phyloP scores from a whole-genome alignment of 2,888 invertebrate genomes.

The Hermaeophaga mercurialis region DNA sequence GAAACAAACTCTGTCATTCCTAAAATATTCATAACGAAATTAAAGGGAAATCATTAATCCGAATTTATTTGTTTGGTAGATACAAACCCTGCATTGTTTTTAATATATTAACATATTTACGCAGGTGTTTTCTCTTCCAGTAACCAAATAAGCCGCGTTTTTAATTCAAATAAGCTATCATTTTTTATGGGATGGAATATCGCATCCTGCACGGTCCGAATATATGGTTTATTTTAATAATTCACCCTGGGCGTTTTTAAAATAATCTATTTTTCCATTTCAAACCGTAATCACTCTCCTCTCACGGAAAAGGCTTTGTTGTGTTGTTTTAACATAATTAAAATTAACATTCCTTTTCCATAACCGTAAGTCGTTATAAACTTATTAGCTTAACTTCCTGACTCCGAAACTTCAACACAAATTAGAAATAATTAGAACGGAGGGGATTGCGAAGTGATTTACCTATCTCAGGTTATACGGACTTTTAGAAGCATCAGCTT shows the following conservation, averaged over 20 bases:
- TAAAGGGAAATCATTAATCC: no score
- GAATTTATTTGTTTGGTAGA: no score
- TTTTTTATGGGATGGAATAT: background rate
- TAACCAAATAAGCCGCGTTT: background rate
- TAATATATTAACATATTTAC: no score
- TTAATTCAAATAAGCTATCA: background rate
- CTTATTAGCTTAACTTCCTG: constrained; percentile 13
- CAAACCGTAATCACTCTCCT: constrained; percentile 4
- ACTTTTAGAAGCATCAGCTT: no score
- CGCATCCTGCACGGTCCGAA: background rate
- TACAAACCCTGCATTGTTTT: no score
- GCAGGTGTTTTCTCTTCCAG: background rate
- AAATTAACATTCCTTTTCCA: constrained; percentile 14
- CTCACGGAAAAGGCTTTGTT: constrained; percentile 13
- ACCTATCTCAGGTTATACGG: background rate
- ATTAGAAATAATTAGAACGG: constrained; percentile 9
- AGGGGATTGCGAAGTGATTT: background rate
- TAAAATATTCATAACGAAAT: no score
- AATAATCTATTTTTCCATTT: background rate
- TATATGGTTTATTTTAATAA: constrained; percentile 1
- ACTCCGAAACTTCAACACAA: background rate
- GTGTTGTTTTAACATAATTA: constrained; percentile 18
- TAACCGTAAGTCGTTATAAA: constrained; percentile 11
- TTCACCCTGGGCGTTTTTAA: background rate
- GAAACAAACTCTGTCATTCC: no score